These are phyloP conservation scores for Merluccius polli DNA, from an alignment of 2,797 vertebrate species.

Conservation along the genomic window DNA sequence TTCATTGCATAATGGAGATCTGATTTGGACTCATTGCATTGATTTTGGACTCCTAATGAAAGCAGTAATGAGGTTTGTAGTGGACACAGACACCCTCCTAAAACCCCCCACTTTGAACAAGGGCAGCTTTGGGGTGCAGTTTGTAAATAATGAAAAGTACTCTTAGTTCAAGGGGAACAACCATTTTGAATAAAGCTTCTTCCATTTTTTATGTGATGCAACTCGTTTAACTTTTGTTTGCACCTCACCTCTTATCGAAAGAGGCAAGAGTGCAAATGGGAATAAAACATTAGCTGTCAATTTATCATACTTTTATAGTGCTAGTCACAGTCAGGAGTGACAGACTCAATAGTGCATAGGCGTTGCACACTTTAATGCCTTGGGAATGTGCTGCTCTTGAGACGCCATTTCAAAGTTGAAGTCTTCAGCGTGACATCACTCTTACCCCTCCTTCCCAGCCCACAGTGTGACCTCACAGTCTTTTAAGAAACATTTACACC, in stretches of 20 bases:
- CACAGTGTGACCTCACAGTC: background rate
- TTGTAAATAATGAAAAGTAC: too few species aligned
- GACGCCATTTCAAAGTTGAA: background rate
- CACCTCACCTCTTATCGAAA: background rate
- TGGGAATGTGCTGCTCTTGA: background rate
- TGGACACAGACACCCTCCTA: too few species aligned
- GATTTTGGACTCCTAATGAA: too few species aligned
- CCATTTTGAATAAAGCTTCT: background rate
- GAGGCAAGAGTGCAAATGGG: background rate
- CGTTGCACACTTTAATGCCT: background rate
- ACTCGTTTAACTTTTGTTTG: background rate
- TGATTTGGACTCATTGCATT: too few species aligned
- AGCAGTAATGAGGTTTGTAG: too few species aligned
- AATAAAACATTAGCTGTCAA: background rate
- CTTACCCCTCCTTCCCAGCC: background rate
- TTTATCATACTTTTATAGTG: background rate
- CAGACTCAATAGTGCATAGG: background rate
- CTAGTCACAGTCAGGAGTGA: background rate
- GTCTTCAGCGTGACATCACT: background rate
- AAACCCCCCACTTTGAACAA: too few species aligned
- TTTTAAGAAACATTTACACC: background rate
- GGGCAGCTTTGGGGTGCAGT: too few species aligned
- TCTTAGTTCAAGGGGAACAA: background rate
- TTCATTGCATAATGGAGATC: too few species aligned
- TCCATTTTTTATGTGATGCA: background rate